phyloP scores from a whole-genome alignment of 2,888 invertebrate species.

The Trachelus stipa region DNA sequence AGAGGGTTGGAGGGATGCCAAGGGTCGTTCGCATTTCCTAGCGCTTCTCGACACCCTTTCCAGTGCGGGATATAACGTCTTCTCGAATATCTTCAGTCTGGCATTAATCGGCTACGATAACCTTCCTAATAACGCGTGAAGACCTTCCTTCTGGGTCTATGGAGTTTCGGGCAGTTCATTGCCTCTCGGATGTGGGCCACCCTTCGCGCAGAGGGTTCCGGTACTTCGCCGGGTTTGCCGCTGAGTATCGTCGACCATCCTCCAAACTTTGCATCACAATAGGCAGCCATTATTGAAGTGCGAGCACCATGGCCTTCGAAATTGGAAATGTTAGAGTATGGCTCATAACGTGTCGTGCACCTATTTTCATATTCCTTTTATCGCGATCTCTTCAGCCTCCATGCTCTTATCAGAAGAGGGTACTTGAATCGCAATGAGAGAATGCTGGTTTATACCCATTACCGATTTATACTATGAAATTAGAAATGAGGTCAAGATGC shows the following conservation, averaged over 20 bases:
- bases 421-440: neutral
- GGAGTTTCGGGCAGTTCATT: neutral
- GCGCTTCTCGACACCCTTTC: conserved; percentile 31
- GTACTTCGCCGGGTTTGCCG: neutral
- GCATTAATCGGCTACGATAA: neutral
- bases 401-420: neutral
- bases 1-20: conserved; percentile 50
- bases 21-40: conserved; percentile 45
- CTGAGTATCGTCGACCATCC: neutral
- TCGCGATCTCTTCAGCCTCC: neutral
- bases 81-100: neutral
- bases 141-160: neutral
- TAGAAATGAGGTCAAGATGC: neutral
- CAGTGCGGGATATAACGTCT: neutral
- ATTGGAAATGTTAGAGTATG: neutral
- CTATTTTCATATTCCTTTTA: neutral
- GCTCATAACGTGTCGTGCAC: neutral
- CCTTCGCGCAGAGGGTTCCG: neutral
- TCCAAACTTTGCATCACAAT: neutral
- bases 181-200: neutral
- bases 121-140: neutral
- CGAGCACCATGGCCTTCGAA: neutral
- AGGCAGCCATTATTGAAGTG: neutral
- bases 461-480: neutral
- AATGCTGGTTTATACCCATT: neutral